A percentile compares a stretch with the other conserved stretches of the same genome.
Evolutionary conservation across 2,797 vertebrate genomes (phyloP).

Genomic region (Rhabdophis nuchalis): DNA sequence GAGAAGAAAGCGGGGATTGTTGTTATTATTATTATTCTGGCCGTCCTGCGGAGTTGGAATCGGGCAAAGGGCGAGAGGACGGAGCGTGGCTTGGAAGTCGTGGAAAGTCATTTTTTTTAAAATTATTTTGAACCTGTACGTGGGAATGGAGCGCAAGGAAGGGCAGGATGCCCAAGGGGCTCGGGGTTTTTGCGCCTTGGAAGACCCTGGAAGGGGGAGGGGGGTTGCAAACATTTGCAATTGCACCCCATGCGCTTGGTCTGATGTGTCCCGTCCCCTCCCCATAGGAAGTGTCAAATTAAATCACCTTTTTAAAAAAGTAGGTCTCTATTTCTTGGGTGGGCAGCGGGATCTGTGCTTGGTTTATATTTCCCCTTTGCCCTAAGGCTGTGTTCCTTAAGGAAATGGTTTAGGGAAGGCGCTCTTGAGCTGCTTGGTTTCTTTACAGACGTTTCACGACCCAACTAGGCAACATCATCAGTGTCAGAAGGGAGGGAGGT

Average conservation of each 20-base stretch:
- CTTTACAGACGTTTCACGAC: fast-evolving
- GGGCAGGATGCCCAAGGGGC: neutral
- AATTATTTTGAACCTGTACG: neutral
- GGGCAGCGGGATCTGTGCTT: neutral
- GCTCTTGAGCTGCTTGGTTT: no score
- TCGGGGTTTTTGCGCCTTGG: neutral
- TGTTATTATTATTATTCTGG: no score
- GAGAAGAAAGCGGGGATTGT: neutral
- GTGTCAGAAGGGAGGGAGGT: no score
- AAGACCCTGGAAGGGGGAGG: neutral
- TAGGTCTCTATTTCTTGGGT: neutral
- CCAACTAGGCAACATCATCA: no score
- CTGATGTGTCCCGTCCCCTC: no score
- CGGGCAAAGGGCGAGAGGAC: no score
- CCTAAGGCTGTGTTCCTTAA: neutral
- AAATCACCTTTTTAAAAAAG: neutral
- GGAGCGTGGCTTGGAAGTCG: neutral
- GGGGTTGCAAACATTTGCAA: neutral
- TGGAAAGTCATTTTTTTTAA: neutral
- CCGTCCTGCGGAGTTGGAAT: neutral
- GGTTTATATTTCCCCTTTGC: neutral
- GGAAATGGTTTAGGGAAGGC: neutral
- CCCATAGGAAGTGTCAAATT: neutral
- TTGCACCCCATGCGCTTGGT: neutral
- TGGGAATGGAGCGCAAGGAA: neutral